Evolutionary conservation across 2,888 invertebrate species (phyloP).

Genomic region (Psylliodes chrysocephalus): DNA sequence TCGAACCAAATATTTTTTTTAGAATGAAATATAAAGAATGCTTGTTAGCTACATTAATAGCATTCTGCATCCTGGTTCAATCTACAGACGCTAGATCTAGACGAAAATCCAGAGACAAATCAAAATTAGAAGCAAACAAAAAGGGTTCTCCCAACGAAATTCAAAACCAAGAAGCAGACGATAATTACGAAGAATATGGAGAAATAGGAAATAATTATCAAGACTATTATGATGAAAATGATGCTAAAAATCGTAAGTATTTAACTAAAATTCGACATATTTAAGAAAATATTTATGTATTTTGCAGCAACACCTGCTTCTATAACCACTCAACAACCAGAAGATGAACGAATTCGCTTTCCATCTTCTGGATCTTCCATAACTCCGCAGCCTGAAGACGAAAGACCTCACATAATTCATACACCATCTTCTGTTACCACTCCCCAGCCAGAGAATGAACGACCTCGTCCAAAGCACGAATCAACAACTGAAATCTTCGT

Average conservation of each 20-base stretch:
- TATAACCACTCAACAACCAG: too few species aligned
- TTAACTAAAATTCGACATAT: too few species aligned
- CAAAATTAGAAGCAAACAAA: slow-evolving; percentile 39
- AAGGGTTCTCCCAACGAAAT: slow-evolving; percentile 32
- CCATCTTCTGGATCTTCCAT: too few species aligned
- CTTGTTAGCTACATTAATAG: slow-evolving; percentile 49
- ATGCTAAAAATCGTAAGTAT: slow-evolving; percentile 27
- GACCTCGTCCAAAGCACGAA: slow-evolving; percentile 39
- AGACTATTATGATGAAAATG: slow-evolving; percentile 55
- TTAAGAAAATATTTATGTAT: too few species aligned
- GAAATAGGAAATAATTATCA: slow-evolving; percentile 55
- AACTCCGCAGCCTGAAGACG: background rate
- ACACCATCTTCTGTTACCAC: slow-evolving; percentile 46
- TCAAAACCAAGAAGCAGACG: slow-evolving; percentile 57
- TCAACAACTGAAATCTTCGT: slow-evolving; percentile 52
- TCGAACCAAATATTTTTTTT: too few species aligned
- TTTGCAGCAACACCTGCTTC: background rate
- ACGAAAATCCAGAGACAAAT: slow-evolving; percentile 39
- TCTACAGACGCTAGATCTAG: slow-evolving; percentile 53
- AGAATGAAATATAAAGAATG: slow-evolving; percentile 46
- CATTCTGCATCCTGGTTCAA: slow-evolving; percentile 47
- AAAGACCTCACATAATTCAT: background rate
- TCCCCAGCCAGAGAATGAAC: slow-evolving; percentile 60
- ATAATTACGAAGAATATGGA: slow-evolving; percentile 54
- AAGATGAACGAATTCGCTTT: too few species aligned